Conservation (phyloP, 2,113 vertebrate species). For the Raja brachyura region DNA sequence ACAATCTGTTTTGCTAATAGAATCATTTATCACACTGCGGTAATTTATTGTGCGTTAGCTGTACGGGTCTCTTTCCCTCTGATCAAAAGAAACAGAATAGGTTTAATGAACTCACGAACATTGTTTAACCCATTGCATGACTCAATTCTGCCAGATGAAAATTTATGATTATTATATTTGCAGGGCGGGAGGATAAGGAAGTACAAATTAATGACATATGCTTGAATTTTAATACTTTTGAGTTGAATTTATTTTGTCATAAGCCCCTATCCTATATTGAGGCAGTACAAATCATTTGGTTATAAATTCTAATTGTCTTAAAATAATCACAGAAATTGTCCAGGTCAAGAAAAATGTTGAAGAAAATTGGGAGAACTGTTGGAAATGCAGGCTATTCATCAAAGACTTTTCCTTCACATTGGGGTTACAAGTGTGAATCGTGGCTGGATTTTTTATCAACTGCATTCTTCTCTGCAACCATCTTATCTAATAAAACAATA, state of each 20-base stretch:
- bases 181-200: background rate
- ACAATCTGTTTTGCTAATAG: slow-evolving; percentile 99
- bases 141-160: slow-evolving; percentile 40
- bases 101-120: background rate
- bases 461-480: background rate
- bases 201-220: background rate
- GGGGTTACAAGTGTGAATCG: background rate
- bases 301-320: background rate
- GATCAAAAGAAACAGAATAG: slow-evolving; percentile 70
- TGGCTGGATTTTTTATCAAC: background rate
- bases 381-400: background rate
- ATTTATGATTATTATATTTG: background rate
- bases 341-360: background rate
- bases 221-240: background rate
- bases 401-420: background rate
- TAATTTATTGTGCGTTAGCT: slow-evolving; percentile 74
- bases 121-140: slow-evolving; percentile 29
- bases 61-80: slow-evolving; percentile 69
- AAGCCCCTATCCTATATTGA: background rate
- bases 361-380: background rate
- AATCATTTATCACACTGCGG: slow-evolving; percentile 90
- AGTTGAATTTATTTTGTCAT: background rate
- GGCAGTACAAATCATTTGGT: background rate
- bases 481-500: background rate
- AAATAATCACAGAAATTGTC: background rate